A percentile compares a stretch with the other conserved stretches of the same genome.
These are phyloP conservation scores for Scomberomorus guttatus DNA, from an alignment of 2,797 vertebrate species.

Conservation along the genomic window DNA sequence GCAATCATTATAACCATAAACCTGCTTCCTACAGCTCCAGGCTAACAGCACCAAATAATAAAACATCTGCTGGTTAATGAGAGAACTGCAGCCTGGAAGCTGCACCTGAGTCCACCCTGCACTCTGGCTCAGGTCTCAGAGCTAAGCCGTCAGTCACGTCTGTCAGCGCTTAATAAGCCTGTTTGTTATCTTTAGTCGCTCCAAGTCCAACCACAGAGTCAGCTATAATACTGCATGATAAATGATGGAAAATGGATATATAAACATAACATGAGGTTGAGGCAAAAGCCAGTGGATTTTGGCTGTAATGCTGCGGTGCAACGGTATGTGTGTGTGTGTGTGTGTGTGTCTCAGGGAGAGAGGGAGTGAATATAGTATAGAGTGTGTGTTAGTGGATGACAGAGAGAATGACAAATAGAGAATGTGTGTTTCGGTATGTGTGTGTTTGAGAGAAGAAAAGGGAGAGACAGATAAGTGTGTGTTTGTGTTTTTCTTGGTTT, in stretches of 20 bases:
- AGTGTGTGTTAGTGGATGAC: slow-evolving; percentile 16
- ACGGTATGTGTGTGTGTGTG: slow-evolving; percentile 11
- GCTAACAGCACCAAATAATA: slow-evolving; percentile 11
- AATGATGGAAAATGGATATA: slow-evolving; percentile 65
- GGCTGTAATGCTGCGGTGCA: slow-evolving; percentile 17
- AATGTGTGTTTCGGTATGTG: background rate
- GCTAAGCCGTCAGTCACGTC: slow-evolving; percentile 47
- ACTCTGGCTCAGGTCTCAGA: slow-evolving; percentile 1
- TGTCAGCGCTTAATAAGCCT: slow-evolving; percentile 53
- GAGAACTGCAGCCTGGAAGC: slow-evolving; percentile 22
- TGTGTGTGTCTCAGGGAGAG: background rate
- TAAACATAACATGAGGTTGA: slow-evolving; percentile 61
- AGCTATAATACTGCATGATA: slow-evolving; percentile 52
- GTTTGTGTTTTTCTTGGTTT: slow-evolving; percentile 42
- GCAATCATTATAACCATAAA: background rate
- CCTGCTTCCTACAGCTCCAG: background rate
- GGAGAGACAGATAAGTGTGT: background rate
- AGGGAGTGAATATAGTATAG: background rate
- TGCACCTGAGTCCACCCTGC: slow-evolving; percentile 34
- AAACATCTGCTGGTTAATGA: slow-evolving; percentile 39
- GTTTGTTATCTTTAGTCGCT: slow-evolving; percentile 55
- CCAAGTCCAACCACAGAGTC: slow-evolving; percentile 53
- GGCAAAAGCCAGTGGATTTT: slow-evolving; percentile 53
- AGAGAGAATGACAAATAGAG: slow-evolving; percentile 11
- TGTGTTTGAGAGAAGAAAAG: background rate